Evolutionary conservation across 1,140 invertebrate genomes (phyloP).

Genomic region (Drosophila hydei): DNA sequence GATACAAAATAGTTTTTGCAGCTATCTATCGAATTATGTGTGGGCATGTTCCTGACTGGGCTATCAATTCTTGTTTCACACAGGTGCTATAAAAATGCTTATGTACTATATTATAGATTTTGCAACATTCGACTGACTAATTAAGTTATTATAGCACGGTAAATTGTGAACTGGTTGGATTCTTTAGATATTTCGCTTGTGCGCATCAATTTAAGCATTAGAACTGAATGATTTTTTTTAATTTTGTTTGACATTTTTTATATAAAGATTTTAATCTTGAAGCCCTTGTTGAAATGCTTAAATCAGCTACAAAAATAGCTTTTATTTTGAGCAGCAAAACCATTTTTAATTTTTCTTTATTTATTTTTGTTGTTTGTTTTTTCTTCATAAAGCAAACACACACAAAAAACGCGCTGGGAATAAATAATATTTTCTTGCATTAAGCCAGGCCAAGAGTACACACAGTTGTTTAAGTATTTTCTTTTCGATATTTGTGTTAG

Average conservation of each 20-base stretch:
- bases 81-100: background rate
- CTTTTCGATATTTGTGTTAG: constrained; percentile 30
- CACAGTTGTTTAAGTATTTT: constrained; percentile 56
- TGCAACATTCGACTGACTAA: constrained; percentile 10
- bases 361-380: background rate
- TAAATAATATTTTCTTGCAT: constrained; percentile 24
- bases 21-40: constrained; percentile 16
- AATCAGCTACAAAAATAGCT: too few species aligned
- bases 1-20: constrained; percentile 26
- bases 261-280: background rate
- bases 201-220: background rate
- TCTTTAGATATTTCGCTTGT: background rate
- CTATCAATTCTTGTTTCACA: constrained; percentile 18
- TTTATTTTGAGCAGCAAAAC: background rate
- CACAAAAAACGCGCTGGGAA: background rate
- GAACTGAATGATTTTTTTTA: background rate
- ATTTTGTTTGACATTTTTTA: background rate
- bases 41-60: background rate
- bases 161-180: constrained; percentile 4
- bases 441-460: constrained; percentile 42
- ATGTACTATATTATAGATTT: constrained; percentile 4
- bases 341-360: background rate
- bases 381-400: background rate
- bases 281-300: constrained; percentile 3
- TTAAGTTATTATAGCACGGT: constrained; percentile 12